Percentiles rank a stretch among this genome's conserved stretches.
These are phyloP conservation scores for Stenolophus ochropezus DNA, from an alignment of 2,888 invertebrate genomes.

Conservation along the genomic window DNA sequence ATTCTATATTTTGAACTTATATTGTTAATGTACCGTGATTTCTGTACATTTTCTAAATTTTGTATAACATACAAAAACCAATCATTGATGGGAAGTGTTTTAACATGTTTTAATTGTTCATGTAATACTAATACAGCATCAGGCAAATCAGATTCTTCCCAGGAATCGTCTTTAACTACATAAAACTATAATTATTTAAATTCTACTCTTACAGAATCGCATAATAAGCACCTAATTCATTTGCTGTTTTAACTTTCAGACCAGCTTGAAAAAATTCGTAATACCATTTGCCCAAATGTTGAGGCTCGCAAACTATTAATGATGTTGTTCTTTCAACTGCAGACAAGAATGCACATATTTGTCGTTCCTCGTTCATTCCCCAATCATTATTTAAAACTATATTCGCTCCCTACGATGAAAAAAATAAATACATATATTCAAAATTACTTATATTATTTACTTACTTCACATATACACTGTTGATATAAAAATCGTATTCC, in stretches of 20 bases:
- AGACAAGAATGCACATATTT: slow-evolving; percentile 36
- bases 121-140: slow-evolving; percentile 40
- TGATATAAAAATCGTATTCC: slow-evolving; percentile 48
- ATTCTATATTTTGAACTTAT: slow-evolving; percentile 61
- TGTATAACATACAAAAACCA: slow-evolving; percentile 48
- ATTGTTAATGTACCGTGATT: slow-evolving; percentile 47
- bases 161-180: slow-evolving; percentile 40
- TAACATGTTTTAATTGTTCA: slow-evolving; percentile 44
- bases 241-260: slow-evolving; percentile 20
- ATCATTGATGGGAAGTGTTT: slow-evolving; percentile 24
- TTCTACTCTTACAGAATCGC: neutral
- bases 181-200: neutral
- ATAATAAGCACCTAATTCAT: slow-evolving; percentile 24
- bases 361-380: slow-evolving; percentile 65
- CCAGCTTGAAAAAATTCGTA: slow-evolving; percentile 41
- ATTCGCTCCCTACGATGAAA: slow-evolving; percentile 66
- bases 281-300: slow-evolving; percentile 36
- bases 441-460: neutral
- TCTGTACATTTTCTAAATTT: slow-evolving; percentile 42
- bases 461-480: slow-evolving; percentile 40
- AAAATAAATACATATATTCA: slow-evolving; percentile 62
- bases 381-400: slow-evolving; percentile 68
- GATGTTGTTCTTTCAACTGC: slow-evolving; percentile 23
- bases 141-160: neutral
- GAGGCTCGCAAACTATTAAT: slow-evolving; percentile 30